Evolutionary conservation across 2,113 vertebrate genomes (phyloP), one percentile per base, ranked within the genome.

Genomic region (Rattus rattus): DNA sequence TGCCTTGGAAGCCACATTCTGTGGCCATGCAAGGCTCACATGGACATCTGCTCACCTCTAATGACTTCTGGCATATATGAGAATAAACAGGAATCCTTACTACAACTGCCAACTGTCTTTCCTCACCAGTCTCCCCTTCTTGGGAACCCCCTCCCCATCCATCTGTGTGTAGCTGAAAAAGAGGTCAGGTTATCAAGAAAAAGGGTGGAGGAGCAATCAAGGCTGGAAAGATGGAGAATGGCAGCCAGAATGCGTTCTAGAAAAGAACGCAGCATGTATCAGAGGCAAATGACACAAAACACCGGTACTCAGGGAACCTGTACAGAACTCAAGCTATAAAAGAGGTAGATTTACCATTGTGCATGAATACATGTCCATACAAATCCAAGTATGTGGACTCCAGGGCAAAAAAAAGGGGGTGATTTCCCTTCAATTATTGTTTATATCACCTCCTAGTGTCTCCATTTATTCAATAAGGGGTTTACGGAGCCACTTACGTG

Each of bases 31-130:
- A 81, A 90, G 81, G 76, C 33, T 61, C 28, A 11, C 54, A 59
- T 17, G 84, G 77, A 96, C 63, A 22, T 94, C 49, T 79, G 59
- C n/a, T 96, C 16, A n/a, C 22, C 59, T 90, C 28, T 83, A 67
- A 56, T 80, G 63, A 75, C 85, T 93, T 79, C 72, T 22, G 47
- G 80, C 26, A 89, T 33, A 39, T 56, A 24, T 61, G 72, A 87
- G 33, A 24, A 7, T 91, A 87, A 84, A 90, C 1, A 90, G 4
- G 4, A 47, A 36, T 65, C n/a, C 24, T 91, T 33, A 47, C 6
- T 39, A 52, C 16, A 84, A 20, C 43, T 76, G 26, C 19, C 49
- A 93, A 75, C 49, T 75, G 56, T 33, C 65, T 92, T 88, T 73
- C 14, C 22, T 94, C 30, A 47, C 2, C n/a, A 33, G 20, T n/a